These are phyloP conservation scores for Byasa hedistus DNA, from an alignment of 2,888 invertebrate species.

Conservation along the genomic window DNA sequence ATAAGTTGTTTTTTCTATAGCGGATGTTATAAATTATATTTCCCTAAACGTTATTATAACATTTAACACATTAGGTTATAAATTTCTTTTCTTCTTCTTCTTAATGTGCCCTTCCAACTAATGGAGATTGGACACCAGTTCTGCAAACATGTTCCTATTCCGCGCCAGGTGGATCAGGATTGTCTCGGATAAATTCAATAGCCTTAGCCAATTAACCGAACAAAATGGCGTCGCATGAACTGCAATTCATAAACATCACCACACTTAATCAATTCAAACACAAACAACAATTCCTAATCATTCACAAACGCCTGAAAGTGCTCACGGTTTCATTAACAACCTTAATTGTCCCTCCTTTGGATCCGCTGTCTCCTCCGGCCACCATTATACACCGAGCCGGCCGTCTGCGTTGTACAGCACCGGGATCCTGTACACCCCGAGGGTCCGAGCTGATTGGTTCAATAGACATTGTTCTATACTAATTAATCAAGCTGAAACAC, in stretches of 20 bases:
- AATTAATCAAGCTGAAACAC: constrained; percentile 69
- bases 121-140: too few species aligned
- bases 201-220: neutral
- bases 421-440: too few species aligned
- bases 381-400: constrained; percentile 35
- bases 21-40: too few species aligned
- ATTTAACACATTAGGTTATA: too few species aligned
- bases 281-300: constrained; percentile 45
- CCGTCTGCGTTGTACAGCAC: constrained; percentile 8
- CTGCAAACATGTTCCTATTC: too few species aligned
- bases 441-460: constrained; percentile 24
- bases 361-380: constrained; percentile 35
- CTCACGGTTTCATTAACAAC: constrained; percentile 49
- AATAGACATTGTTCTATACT: constrained; percentile 47
- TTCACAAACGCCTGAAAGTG: constrained; percentile 46
- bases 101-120: too few species aligned
- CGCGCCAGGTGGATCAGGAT: too few species aligned
- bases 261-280: constrained; percentile 29
- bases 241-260: constrained; percentile 29
- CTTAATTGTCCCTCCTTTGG: constrained; percentile 53
- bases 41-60: too few species aligned
- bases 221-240: constrained; percentile 1
- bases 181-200: neutral
- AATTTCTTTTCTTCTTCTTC: too few species aligned
- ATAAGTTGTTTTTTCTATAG: too few species aligned